Evolutionary conservation across 2,113 vertebrate species (phyloP), one percentile per base, ranked within the genome.

Genomic region (Aramus guarauna): DNA sequence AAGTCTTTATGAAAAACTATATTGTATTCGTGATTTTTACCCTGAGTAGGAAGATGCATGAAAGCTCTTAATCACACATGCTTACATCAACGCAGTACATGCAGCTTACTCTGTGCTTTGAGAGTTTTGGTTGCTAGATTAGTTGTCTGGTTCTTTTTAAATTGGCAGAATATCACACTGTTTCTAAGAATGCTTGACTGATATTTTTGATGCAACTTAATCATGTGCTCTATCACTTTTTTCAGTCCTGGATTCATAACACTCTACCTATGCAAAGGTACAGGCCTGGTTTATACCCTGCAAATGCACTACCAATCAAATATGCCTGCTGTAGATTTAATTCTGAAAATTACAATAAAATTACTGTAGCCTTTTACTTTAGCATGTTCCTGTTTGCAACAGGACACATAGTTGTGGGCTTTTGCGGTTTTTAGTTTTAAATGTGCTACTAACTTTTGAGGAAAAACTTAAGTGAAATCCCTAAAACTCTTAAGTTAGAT

Each of bases 1-100:
- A 96, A 78, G 56, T 34, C 67, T 93, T 95, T 82, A 76, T 90
- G 86, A 85, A 96, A 95, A 91, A 55, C 47, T 75, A 18, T 72
- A 45, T 80, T 92, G 47, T 92, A 30, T 74, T 93, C 45, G 63
- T 90, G 50, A 80, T 63, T 53, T 87, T 87, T 87, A 41, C 39
- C 45, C 39, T 58, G n/a, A 75, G 52, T 81, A 94, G 59, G 84
- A 79, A 89, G 64, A 68, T 91, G 84, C 52, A 72, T 39, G 81
- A 71, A 96, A 91, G 72, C 69, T 67, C 60, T 64, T 67, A 81
- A 63, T 82, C 34, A 23, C 23, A 9, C 11, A 20, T 59, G 14
- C 47, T 91, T 81, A 7, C 34, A 53, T 91, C 10, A 45, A 58
- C 81, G 47, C 41, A 58, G 32, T 29, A 48, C 3, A 0, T 64